phyloP scores from a whole-genome alignment of 1,140 invertebrate species.

The Drosophila mojavensis region DNA sequence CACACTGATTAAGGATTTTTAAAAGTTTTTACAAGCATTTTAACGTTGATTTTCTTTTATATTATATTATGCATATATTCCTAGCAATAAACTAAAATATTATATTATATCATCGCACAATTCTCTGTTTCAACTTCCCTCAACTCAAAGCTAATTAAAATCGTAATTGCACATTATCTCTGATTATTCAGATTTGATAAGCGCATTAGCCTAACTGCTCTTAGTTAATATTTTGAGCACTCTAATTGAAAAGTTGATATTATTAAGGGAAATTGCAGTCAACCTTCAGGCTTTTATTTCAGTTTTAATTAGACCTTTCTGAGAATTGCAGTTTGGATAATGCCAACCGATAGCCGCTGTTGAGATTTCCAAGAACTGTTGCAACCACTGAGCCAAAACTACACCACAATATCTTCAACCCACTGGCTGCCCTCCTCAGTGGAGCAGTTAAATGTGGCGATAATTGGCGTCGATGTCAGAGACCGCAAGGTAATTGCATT shows the following conservation, averaged over 20 bases:
- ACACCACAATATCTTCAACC: background rate
- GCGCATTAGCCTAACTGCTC: background rate
- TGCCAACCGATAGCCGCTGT: background rate
- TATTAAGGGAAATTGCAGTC: slow-evolving; percentile 2
- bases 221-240: too few relatives aligned
- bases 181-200: background rate
- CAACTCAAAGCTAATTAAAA: too few relatives aligned
- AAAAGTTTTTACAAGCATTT: too few relatives aligned
- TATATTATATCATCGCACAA: too few relatives aligned
- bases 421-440: background rate
- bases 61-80: too few relatives aligned
- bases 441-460: slow-evolving; percentile 42
- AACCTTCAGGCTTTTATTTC: slow-evolving; percentile 17
- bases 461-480: slow-evolving; percentile 62
- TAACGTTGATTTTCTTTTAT: too few relatives aligned
- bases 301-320: slow-evolving; percentile 29
- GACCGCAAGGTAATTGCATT: slow-evolving; percentile 58
- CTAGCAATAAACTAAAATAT: too few relatives aligned
- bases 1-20: too few relatives aligned
- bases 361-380: slow-evolving; percentile 18
- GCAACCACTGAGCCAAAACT: background rate
- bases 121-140: too few relatives aligned
- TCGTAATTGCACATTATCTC: too few relatives aligned
- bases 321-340: background rate
- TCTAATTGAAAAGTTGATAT: slow-evolving; percentile 9